phyloP scores from a whole-genome alignment of 2,888 invertebrate genomes.

The Pterostichus madidus region DNA sequence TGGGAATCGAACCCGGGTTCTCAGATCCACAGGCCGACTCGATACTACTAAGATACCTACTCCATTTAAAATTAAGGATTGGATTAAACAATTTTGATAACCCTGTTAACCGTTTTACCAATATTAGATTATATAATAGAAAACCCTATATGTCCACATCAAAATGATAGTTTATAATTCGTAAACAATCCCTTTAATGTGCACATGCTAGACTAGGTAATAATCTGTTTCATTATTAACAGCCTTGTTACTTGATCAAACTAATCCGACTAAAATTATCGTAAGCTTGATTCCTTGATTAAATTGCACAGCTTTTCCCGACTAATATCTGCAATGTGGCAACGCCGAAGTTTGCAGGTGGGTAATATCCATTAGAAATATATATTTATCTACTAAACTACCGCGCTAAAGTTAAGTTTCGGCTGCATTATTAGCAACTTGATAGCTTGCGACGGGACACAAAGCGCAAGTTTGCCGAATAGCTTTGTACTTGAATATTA shows the following conservation, averaged over 20 bases:
- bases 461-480: constrained; percentile 3
- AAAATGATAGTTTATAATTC: not conserved
- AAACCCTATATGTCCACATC: too few species aligned
- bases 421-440: constrained; percentile 21
- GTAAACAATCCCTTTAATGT: constrained; percentile 13
- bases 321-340: constrained; percentile 41
- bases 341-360: constrained; percentile 42
- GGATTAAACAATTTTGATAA: too few species aligned
- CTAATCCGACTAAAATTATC: constrained; percentile 54
- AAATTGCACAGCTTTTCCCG: constrained; percentile 40
- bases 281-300: constrained; percentile 43
- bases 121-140: too few species aligned
- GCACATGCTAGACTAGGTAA: not conserved
- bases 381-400: constrained; percentile 36
- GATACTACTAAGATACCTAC: too few species aligned
- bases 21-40: too few species aligned
- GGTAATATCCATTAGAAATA: constrained; percentile 41
- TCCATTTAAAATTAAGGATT: too few species aligned
- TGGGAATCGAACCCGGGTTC: too few species aligned
- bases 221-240: constrained; percentile 51
- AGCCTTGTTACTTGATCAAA: constrained; percentile 53
- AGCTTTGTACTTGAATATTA: constrained; percentile 27
- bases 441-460: constrained; percentile 7
- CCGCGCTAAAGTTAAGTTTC: constrained; percentile 9
- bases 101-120: too few species aligned